Evolutionary conservation across 2,888 invertebrate species (phyloP).

Genomic region (Drosophila neoperkinsi): DNA sequence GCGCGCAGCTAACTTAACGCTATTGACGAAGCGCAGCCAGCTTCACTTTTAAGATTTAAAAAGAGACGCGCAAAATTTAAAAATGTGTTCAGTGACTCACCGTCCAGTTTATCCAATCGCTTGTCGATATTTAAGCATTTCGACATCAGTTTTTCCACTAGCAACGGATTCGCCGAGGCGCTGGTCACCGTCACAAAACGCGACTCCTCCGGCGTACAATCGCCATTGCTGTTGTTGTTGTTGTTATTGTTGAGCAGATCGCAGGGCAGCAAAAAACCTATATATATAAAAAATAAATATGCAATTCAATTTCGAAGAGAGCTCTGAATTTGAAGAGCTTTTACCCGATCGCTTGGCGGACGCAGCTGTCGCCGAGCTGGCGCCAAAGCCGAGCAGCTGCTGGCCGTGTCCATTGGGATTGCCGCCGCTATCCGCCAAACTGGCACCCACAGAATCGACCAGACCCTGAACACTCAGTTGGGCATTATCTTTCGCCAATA

Average conservation of each 20-base stretch:
- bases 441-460: slow-evolving; percentile 70
- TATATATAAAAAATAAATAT: not conserved
- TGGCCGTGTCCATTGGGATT: slow-evolving; percentile 37
- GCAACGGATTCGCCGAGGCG: slow-evolving; percentile 93
- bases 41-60: not conserved
- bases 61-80: slow-evolving; percentile 13
- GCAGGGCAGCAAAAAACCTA: slow-evolving; percentile 58
- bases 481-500: slow-evolving; percentile 76
- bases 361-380: slow-evolving; percentile 51
- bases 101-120: slow-evolving; percentile 79
- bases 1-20: slow-evolving; percentile 29
- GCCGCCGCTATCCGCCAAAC: slow-evolving; percentile 56
- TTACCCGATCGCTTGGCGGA: slow-evolving; percentile 47
- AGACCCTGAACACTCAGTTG: slow-evolving; percentile 66
- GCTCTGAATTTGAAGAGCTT: not conserved
- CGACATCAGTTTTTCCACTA: slow-evolving; percentile 93
- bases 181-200: slow-evolving; percentile 72
- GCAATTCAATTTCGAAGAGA: not conserved
- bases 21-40: slow-evolving; percentile 8
- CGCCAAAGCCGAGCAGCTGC: slow-evolving; percentile 60
- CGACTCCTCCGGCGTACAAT: slow-evolving; percentile 62
- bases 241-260: slow-evolving; percentile 65
- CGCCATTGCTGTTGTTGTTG: slow-evolving; percentile 59
- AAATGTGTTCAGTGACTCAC: slow-evolving; percentile 47
- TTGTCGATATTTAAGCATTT: slow-evolving; percentile 76